Conservation (phyloP, 2,888 invertebrate species). For the Papilio demoleus region DNA sequence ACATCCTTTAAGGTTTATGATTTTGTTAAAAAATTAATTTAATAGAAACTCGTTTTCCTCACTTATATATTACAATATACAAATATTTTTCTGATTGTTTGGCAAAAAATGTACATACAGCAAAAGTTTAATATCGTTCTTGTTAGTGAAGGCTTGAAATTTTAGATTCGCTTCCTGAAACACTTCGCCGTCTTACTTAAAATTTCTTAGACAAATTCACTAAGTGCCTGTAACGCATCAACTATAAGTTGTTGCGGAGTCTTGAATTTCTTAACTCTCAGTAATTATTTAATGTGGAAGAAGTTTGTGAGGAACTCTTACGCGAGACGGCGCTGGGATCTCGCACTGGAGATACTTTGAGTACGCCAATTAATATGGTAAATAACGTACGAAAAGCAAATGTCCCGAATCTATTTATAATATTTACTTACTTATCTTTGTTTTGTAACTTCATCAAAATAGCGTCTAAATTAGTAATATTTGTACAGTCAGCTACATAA, state of each 20-base stretch:
- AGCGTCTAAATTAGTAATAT: no score
- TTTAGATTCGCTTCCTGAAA: constrained; percentile 28
- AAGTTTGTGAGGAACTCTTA: constrained; percentile 54
- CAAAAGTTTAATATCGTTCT: neutral
- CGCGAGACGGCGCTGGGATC: constrained; percentile 48
- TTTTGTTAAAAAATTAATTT: neutral
- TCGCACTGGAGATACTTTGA: constrained; percentile 48
- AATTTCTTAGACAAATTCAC: constrained; percentile 57
- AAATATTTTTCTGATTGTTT: neutral
- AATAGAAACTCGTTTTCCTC: neutral
- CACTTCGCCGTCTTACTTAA: constrained; percentile 41
- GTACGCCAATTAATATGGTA: constrained; percentile 38
- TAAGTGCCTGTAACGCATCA: constrained; percentile 59
- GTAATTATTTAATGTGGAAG: constrained; percentile 65
- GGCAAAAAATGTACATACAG: neutral
- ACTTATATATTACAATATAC: no score
- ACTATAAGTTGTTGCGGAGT: constrained; percentile 51
- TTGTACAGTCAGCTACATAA: no score
- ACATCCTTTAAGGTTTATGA: constrained; percentile 7
- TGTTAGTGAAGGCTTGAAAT: constrained; percentile 24
- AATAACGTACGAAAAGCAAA: constrained; percentile 28
- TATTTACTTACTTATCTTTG: neutral
- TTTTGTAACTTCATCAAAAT: no score
- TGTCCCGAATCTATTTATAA: neutral
- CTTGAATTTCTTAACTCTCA: constrained; percentile 66